Evolutionary conservation across 1,140 invertebrate species (phyloP), one percentile per base, ranked within the genome.

Genomic region (Aporrectodea caliginosa): DNA sequence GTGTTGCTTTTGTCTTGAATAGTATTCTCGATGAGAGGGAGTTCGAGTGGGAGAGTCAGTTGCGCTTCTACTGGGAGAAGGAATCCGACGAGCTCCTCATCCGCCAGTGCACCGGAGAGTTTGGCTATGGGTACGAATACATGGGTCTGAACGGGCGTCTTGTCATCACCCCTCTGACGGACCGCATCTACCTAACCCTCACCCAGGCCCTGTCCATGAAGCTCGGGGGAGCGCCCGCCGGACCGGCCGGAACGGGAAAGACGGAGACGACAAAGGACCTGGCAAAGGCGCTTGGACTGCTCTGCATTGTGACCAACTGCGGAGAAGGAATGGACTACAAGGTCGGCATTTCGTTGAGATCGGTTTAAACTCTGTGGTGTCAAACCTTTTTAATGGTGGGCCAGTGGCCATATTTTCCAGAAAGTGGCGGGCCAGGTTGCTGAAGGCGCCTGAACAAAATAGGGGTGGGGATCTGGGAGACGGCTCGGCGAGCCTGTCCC

Each of bases 111-210:
- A 94, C 93, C 0, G 94, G 93, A 43, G 86, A 89, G 32, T 96
- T 97, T 85, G 92, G 95, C 78, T 97, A 96, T 85, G 95, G 95
- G 22, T 97, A 96, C 84, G 95, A 97, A 85, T 97, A 96, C 84
- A 96, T 96, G 94, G 95, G 95, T 0, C 88, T 96, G 0, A 96
- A 95, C 88, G 94, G 93, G 0, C 91, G 94, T 79, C 89, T 97
- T 69, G 94, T 97, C 0, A 94, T 97, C 27, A 97, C 95, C 0
- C 94, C 95, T 1, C 88, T 97, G 1, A 97, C 95, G 0, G 95
- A 97, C 87, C 31, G 95, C 80, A 95, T 96, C 82, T 96, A 96
- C 86, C 89, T 97, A 2, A 96, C 95, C 0, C 93, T 97, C 14
- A 97, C 95, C 0, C 95, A 89, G 83, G 86, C 77, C 29, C 77